Conservation (phyloP, 2,797 vertebrate genomes). For the Phalanger gymnotis region DNA sequence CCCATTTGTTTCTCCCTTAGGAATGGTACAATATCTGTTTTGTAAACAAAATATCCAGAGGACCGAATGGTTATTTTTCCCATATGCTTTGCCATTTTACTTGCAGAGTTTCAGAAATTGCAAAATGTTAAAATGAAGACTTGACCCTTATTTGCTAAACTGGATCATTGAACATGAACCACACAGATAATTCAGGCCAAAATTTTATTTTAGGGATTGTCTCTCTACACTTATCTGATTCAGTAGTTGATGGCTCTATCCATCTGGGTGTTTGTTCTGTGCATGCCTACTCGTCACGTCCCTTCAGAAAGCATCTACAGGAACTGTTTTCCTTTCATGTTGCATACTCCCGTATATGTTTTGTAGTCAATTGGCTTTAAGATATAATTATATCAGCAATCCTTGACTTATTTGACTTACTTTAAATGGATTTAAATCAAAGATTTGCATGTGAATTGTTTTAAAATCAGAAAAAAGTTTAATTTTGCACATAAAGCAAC, state of each 20-base stretch:
- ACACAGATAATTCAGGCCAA: background rate
- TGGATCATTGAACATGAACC: background rate
- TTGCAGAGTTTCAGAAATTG: background rate
- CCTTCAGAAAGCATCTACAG: background rate
- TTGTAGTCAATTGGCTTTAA: background rate
- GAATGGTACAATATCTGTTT: background rate
- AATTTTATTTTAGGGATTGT: background rate
- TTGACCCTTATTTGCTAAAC: background rate
- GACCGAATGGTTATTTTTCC: slow-evolving; percentile 12
- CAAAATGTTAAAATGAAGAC: background rate
- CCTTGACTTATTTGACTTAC: background rate
- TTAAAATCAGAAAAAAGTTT: background rate
- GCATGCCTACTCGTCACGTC: background rate
- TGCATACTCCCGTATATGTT: background rate
- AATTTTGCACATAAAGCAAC: slow-evolving; percentile 18
- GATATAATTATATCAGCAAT: background rate
- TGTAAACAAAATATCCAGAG: background rate
- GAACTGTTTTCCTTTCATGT: background rate
- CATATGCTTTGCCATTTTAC: slow-evolving; percentile 18
- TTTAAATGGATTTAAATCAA: slow-evolving; percentile 35
- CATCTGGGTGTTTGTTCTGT: background rate
- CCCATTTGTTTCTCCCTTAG: background rate
- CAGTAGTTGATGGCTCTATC: background rate
- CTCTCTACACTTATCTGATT: background rate
- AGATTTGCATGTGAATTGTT: slow-evolving; percentile 11